Evolutionary conservation across 2,113 vertebrate genomes (phyloP).

Genomic region (Pachyramphus minor): DNA sequence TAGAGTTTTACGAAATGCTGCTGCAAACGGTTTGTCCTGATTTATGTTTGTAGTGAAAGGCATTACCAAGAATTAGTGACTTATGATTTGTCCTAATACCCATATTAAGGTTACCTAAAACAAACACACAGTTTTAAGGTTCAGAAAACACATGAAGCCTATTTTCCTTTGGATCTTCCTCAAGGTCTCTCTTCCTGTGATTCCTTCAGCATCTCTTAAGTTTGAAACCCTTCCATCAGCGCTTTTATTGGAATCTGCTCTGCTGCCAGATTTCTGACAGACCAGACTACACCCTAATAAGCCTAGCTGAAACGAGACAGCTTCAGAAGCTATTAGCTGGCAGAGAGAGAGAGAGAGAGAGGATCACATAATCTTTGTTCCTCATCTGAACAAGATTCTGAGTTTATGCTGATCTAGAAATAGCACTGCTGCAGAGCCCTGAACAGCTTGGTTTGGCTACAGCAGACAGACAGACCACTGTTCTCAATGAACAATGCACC

Average conservation of each 20-base stretch:
- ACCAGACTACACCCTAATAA: neutral
- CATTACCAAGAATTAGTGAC: neutral
- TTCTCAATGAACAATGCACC: neutral
- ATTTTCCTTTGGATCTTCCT: neutral
- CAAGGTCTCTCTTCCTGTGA: neutral
- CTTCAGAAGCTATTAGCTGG: neutral
- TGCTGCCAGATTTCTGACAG: neutral
- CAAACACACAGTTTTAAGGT: neutral
- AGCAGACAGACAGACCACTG: neutral
- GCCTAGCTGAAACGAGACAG: neutral
- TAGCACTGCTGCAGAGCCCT: neutral
- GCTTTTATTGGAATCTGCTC: neutral
- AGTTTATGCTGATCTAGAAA: neutral
- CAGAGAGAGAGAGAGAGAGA: neutral
- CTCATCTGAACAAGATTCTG: neutral
- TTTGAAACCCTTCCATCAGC: neutral
- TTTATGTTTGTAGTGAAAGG: neutral
- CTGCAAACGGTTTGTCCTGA: neutral
- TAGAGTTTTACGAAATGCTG: neutral
- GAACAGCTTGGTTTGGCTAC: neutral
- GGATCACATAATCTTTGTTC: neutral
- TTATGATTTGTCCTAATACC: neutral
- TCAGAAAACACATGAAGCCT: neutral
- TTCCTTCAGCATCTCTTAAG: neutral
- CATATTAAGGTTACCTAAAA: neutral